phyloP scores from a whole-genome alignment of 2,888 invertebrate species.

The Tetranychus truncatus region DNA sequence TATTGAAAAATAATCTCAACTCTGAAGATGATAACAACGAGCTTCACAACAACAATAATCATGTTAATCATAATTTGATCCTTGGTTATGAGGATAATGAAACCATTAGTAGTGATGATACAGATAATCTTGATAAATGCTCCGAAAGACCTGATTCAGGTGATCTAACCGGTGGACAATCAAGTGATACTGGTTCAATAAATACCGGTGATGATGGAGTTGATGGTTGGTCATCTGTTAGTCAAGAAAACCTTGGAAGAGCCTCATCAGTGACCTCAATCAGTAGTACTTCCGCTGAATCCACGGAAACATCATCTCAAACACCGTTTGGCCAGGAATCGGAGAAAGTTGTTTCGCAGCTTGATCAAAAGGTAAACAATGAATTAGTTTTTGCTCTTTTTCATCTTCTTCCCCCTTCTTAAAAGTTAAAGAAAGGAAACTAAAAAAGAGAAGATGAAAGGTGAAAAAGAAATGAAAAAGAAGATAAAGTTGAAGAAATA shows the following conservation, averaged over 20 bases:
- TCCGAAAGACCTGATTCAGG: not conserved
- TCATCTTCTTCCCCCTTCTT: not conserved
- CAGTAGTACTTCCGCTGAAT: conserved; percentile 7
- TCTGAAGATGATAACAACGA: not conserved
- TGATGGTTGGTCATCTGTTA: conserved; percentile 9
- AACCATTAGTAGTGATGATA: not conserved
- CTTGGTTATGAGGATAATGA: not conserved
- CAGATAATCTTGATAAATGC: not conserved
- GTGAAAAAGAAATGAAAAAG: not conserved
- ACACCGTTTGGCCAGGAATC: not conserved
- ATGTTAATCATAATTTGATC: not conserved
- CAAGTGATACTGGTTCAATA: not conserved
- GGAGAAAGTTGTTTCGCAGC: conserved; percentile 9
- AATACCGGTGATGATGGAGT: not conserved
- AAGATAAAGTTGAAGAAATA: not conserved
- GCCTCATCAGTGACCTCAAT: conserved; percentile 10
- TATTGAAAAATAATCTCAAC: not conserved
- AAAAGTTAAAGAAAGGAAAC: not conserved
- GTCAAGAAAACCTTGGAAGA: conserved; percentile 8
- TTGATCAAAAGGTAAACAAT: conserved; percentile 13
- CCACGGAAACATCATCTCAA: conserved; percentile 6
- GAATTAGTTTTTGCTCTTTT: not conserved
- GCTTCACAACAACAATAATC: not conserved
- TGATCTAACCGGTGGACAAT: not conserved
- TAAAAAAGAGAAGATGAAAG: conserved; percentile 5